Evolutionary conservation across 2,797 vertebrate species (phyloP).

Genomic region (Smutsia gigantea): DNA sequence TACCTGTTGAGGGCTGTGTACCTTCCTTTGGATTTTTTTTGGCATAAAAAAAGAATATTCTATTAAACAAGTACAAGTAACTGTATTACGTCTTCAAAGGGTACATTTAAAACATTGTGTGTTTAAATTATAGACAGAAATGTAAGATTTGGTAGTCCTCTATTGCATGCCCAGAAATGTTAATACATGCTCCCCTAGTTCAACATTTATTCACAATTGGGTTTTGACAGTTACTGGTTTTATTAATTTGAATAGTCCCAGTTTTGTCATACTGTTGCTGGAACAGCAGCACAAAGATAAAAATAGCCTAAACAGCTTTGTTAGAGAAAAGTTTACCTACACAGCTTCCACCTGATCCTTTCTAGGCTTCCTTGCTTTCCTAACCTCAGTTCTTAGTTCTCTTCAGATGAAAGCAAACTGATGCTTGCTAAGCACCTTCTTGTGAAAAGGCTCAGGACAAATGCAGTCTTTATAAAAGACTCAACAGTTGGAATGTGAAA

Average conservation of each 20-base stretch:
- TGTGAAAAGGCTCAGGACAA: not conserved
- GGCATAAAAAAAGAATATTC: not conserved
- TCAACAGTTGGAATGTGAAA: not conserved
- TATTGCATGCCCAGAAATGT: not conserved
- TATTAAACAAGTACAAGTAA: conserved; percentile 25
- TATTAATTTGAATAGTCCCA: conserved; percentile 12
- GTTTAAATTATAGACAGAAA: not conserved
- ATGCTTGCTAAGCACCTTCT: not conserved
- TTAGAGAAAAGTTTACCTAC: not conserved
- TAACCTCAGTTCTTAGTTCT: conserved; percentile 7
- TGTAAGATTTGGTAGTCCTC: not conserved
- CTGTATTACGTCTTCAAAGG: not conserved
- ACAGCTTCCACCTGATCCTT: not conserved
- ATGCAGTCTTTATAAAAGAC: not conserved
- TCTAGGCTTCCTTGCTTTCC: conserved; percentile 12
- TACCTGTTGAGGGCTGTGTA: not conserved
- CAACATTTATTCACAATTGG: conserved; percentile 28
- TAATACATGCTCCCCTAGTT: not conserved
- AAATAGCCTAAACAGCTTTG: conserved; percentile 29
- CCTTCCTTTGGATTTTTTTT: not conserved
- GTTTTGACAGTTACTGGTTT: conserved; percentile 11
- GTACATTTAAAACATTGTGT: not conserved
- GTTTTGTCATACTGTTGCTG: conserved; percentile 19
- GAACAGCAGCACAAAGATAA: conserved; percentile 28
- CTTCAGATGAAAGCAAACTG: conserved; percentile 12